Base-by-base conservation (phyloP, 2,797 vertebrate genomes). In the Oreonectes daqikongensis region DNA sequence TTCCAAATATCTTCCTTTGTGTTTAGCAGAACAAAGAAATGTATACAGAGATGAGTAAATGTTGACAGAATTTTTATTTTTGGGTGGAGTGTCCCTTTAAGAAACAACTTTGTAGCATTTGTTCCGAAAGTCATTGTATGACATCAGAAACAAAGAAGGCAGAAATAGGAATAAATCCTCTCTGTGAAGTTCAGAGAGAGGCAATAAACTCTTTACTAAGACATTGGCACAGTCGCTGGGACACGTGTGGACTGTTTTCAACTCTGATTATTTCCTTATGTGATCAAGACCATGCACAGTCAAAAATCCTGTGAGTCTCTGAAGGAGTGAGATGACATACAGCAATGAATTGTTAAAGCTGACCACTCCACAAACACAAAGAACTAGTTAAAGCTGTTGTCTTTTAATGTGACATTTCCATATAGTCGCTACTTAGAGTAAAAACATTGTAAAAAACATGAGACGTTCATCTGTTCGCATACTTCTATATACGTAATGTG, bases 401-500 rank as follows among this genome's bases (percentile, higher is more conserved):
- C 52, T 14, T 55, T 15, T 12, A 55, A 46, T 46, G 18, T 46
- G 44, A 55, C 53, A 55, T 12, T 5, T 24, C 50, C 22, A 55
- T 55, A 8, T 2, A 9, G 24, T 50, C 46, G 15, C 28, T 48
- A n/a, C 60, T 66, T 42, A 18, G 5, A 66, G 28, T 20, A 9
- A 42, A 55, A 55, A 65, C 12, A 35, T 32, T 24, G 22, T 14
- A 12, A 72, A 52, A 74, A 11, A 35, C 20, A 35, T 9, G 18
- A 55, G 10, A 50, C 17, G 28, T 55, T 38, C 53, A 28, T 61
- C 48, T 48, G 40, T 10, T 5, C 20, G 52, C 44, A 72, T 67
- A 71, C 72, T 79, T 86, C 69, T 82, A 88, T 52, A 52, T n/a
- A 4, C 4, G 14, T 85, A 72, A 86, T 86, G 82, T 74, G 80